Base-by-base conservation (phyloP, 1,140 invertebrate genomes). In the Batillaria attramentaria region DNA sequence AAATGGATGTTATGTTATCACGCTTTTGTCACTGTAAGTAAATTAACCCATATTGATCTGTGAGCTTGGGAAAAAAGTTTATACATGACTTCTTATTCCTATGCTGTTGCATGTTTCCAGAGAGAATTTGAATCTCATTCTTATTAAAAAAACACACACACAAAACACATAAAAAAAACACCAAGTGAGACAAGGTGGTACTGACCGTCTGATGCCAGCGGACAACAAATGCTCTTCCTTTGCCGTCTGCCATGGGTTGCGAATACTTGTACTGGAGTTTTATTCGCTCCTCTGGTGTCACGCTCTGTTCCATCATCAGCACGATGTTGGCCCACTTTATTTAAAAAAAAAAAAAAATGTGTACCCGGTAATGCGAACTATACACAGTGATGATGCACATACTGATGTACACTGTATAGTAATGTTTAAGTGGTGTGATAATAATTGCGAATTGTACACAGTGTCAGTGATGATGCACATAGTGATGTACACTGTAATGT, bases 301-400 rank as follows among this genome's bases (percentile, higher is more conserved):
- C 96, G 10, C 97, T 98, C 91, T 98, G 92, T 90, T 99, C 98
- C 39, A 99, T 96, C 24, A 99, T 97, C 46, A 99, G 92, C 24
- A 99, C 97, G 81, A 99, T 99, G 79, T 98, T 92, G 0, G 98
- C 98, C 98, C 98, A 99, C 95, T 97, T 88, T 69, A 92, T 92
- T 81, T 79, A 84, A 75, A 46, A 41, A 70, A 66, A 74, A 70
- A 79, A 13, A n/a, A n/a, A n/a, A 65, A 79, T 37, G 43, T 42
- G 20, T 62, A 35, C n/a, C 31, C 16, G 43, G 5, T 20, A 42
- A 31, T 39, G 37, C 4, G n/a, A 16, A 8, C 72, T n/a, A 57
- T 43, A 35, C 18, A 73, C 28, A 31, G 43, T 62, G 20, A 50
- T 50, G n/a, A 20, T 28, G 6, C 37, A 13, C 16, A 28, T 35